Evolutionary conservation across 2,797 vertebrate genomes (phyloP), one percentile per base, ranked within the genome.

Genomic region (Megalops cyprinoides): DNA sequence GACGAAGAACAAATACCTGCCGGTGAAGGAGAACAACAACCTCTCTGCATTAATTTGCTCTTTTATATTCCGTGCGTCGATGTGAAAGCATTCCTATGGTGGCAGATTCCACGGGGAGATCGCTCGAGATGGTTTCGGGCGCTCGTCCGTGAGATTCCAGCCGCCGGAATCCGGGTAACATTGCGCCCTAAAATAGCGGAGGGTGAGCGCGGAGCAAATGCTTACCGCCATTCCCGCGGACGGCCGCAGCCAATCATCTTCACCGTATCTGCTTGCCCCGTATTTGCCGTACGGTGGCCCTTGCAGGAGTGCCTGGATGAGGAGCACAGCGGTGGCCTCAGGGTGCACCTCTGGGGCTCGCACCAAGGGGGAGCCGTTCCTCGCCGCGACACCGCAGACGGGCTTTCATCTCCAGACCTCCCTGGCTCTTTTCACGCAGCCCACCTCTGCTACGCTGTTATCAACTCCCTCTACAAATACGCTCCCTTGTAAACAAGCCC

Each of bases 401-500:
- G 15, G 12, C 48, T 23, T 76, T 37, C 25, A 23, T 34, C 49
- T 55, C 48, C 23, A 34, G 48, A 69, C 34, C 34, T 42, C 62
- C 74, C n/a, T 8, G 4, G 9, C 28, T 34, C 6, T 25, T 8
- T 34, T 12, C n/a, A 6, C 20, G 1, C 39, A n/a, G 48, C 74
- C 49, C 49, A 2, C 48, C 74, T 37, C 31, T 74, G 55, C n/a
- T 18, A 34, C 31, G 12, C 37, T 28, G 14, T 37, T 76, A 53
- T 37, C 65, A 69, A 69, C 78, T 60, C 39, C 74, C 51, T 53
- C 37, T 53, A 37, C 74, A 82, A 79, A 44, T 62, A 69, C n/a
- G 83, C 88, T 84, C 76, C 86, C 88, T 91, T 90, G 91, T 90
- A 92, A 92, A 92, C 90, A 91, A 84, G 87, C 86, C 90, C 91